These are phyloP conservation scores for Drosophila suzukii DNA, from an alignment of 1,140 invertebrate species.

Conservation along the genomic window DNA sequence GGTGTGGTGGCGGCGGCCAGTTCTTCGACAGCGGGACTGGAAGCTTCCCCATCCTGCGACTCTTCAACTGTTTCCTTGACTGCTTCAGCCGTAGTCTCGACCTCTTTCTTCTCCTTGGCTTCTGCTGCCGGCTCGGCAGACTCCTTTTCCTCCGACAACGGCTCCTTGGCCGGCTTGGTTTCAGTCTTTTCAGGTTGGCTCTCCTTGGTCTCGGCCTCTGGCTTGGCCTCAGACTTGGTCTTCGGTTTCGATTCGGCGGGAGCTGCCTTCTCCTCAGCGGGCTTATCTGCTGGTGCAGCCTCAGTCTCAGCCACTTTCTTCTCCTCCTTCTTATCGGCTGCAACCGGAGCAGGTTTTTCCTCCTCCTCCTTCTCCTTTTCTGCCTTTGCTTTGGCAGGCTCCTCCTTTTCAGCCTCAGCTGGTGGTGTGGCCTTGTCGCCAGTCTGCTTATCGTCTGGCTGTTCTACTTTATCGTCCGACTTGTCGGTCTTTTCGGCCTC, in stretches of 20 bases:
- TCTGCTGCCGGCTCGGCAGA: slow-evolving; percentile 20
- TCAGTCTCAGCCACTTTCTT: slow-evolving; percentile 24
- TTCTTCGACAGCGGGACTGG: slow-evolving; percentile 43
- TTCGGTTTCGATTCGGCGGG: slow-evolving; percentile 24
- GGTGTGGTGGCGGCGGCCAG: slow-evolving; percentile 23
- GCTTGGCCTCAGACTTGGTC: slow-evolving; percentile 31
- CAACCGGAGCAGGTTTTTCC: slow-evolving; percentile 12
- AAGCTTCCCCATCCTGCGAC: slow-evolving; percentile 3
- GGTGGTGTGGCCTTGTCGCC: slow-evolving; percentile 13
- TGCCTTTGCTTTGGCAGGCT: neutral
- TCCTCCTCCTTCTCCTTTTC: slow-evolving; percentile 10
- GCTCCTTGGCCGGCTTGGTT: slow-evolving; percentile 16
- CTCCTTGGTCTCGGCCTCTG: slow-evolving; percentile 34
- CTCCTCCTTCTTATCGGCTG: slow-evolving; percentile 7
- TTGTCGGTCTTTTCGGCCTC: slow-evolving; percentile 49
- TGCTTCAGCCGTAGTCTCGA: slow-evolving; percentile 20
- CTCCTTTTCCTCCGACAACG: neutral
- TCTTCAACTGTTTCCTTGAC: slow-evolving; percentile 2
- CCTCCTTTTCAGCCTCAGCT: slow-evolving; percentile 17
- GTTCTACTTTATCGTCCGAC: slow-evolving; percentile 18
- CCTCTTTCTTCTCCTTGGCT: slow-evolving; percentile 16
- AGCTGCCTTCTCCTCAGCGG: slow-evolving; percentile 21
- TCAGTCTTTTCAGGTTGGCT: slow-evolving; percentile 65
- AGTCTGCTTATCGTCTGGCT: neutral
- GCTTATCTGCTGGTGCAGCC: slow-evolving; percentile 31